Percentiles rank a stretch among this genome's conserved stretches.
Conservation (phyloP, 2,113 vertebrate species). For the Fukomys damarensis region DNA sequence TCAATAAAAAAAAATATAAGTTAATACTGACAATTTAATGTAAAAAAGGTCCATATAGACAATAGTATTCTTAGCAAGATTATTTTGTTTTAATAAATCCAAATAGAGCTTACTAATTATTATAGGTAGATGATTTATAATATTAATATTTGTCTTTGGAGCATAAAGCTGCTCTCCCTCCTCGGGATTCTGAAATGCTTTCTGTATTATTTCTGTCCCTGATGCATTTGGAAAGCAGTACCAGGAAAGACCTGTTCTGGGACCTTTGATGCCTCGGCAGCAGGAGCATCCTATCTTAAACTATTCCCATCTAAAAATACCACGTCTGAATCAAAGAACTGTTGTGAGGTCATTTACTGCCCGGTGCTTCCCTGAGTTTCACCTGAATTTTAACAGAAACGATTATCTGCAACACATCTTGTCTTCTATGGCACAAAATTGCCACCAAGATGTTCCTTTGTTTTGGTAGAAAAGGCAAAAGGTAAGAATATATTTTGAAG, state of each 20-base stretch:
- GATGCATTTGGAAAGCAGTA: neutral
- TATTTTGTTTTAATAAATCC: constrained; percentile 33
- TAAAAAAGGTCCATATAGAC: neutral
- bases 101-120: neutral
- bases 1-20: too few species aligned
- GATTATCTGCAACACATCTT: neutral
- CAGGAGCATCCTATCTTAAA: neutral
- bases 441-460: neutral
- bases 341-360: neutral
- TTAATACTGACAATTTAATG: neutral
- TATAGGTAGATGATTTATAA: neutral
- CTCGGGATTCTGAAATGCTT: neutral
- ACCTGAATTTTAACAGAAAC: constrained; percentile 16
- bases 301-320: neutral
- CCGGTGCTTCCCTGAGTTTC: neutral
- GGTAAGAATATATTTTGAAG: constrained; percentile 15
- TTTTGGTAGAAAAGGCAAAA: neutral
- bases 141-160: neutral
- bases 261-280: neutral
- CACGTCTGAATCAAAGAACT: neutral
- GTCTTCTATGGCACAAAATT: neutral
- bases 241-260: neutral
- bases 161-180: neutral
- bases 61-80: neutral
- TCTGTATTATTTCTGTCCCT: neutral